A percentile compares a stretch with the other conserved stretches of the same genome.
These are phyloP conservation scores for Notospermus geniculatus DNA, from an alignment of 1,140 invertebrate species.

Conservation along the genomic window DNA sequence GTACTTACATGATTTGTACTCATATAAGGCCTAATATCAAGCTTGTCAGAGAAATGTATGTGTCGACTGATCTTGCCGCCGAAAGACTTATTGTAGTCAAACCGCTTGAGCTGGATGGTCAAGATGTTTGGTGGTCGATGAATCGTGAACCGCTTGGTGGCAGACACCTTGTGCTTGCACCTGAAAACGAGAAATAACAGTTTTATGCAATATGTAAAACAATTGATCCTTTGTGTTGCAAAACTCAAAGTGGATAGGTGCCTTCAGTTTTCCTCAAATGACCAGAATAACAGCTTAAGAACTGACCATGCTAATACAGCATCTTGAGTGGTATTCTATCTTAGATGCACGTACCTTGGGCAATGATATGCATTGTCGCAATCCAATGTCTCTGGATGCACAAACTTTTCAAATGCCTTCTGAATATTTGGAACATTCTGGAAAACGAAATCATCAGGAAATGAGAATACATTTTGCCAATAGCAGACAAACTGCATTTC, in stretches of 20 bases:
- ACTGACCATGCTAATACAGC: no score
- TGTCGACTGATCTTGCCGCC: conserved; percentile 68
- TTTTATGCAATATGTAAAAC: no score
- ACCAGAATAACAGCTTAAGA: no score
- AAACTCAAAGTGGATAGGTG: no score
- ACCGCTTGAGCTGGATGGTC: conserved; percentile 88
- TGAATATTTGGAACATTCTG: conserved; percentile 54
- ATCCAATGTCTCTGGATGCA: conserved; percentile 61
- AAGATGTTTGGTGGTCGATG: conserved; percentile 88
- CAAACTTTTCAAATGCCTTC: conserved; percentile 57
- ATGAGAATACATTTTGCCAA: neutral
- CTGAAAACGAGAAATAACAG: no score
- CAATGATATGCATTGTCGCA: conserved; percentile 82
- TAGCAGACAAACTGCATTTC: no score
- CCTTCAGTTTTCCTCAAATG: no score
- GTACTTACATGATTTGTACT: conserved; percentile 47
- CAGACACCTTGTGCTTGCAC: conserved; percentile 87
- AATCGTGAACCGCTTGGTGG: conserved; percentile 90
- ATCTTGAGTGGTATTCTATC: no score
- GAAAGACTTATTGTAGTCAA: conserved; percentile 56
- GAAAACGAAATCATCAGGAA: conserved; percentile 15
- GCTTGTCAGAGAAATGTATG: conserved; percentile 67
- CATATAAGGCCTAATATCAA: conserved; percentile 70
- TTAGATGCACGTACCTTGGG: conserved; percentile 61
- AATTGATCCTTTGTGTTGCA: no score